phyloP scores from a whole-genome alignment of 92 coral and sea anemone genomes.

The Pocillopora meandrina region DNA sequence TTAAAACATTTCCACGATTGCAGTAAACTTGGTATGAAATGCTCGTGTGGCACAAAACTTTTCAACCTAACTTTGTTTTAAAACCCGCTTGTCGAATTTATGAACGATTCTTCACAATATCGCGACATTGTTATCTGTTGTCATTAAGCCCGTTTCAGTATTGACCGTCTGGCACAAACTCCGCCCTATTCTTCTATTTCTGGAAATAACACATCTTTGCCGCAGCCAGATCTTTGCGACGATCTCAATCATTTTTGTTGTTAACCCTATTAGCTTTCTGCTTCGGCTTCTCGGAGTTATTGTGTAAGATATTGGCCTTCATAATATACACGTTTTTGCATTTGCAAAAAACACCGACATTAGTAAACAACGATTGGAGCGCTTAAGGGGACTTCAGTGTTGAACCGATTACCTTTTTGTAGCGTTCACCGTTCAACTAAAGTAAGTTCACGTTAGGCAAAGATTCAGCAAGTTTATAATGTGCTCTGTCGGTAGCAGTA shows the following conservation, averaged over 20 bases:
- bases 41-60: not conserved
- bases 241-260: not conserved
- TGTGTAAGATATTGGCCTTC: not conserved
- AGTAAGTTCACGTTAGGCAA: too few relatives aligned
- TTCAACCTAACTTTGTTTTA: not conserved
- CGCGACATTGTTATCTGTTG: conserved; percentile 6
- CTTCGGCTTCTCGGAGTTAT: not conserved
- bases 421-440: too few relatives aligned
- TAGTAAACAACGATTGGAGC: conserved; percentile 20
- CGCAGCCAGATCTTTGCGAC: not conserved
- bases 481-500: too few relatives aligned
- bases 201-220: not conserved
- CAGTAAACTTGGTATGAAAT: not conserved
- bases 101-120: not conserved
- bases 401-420: conserved; percentile 20
- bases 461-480: too few relatives aligned
- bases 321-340: conserved; percentile 4
- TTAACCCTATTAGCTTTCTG: not conserved
- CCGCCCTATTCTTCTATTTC: conserved; percentile 21
- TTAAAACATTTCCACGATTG: too few relatives aligned
- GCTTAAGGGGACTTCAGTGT: not conserved
- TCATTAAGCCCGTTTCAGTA: not conserved
- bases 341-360: not conserved
- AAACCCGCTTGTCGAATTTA: not conserved
- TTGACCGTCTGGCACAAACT: conserved; percentile 9